Percentiles rank a stretch among this genome's conserved stretches.
Conservation (phyloP, 2,888 invertebrate genomes). For the Acholoe squamosa region DNA sequence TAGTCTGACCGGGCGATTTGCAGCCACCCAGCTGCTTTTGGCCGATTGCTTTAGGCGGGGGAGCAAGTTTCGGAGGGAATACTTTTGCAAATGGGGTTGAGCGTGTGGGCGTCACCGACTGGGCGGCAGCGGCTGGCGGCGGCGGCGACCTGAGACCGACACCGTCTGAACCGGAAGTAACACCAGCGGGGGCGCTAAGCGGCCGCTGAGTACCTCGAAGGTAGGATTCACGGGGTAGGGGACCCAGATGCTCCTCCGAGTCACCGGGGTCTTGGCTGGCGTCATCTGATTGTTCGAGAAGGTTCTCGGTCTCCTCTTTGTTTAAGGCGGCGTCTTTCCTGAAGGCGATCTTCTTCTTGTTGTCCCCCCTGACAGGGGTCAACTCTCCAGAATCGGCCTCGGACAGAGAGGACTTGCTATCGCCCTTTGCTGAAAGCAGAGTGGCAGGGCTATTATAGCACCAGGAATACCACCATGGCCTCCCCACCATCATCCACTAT, state of each 20-base stretch:
- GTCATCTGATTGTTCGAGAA: slow-evolving; percentile 85
- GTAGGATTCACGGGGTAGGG: neutral
- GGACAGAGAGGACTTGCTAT: slow-evolving; percentile 54
- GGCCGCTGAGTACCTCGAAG: neutral
- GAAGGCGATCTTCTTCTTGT: slow-evolving; percentile 89
- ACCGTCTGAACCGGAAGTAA: slow-evolving; percentile 6
- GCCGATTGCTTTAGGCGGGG: slow-evolving; percentile 61
- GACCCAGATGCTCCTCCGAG: slow-evolving; percentile 83
- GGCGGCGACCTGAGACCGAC: slow-evolving; percentile 57
- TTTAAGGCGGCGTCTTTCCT: slow-evolving; percentile 88
- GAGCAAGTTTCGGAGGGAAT: slow-evolving; percentile 65
- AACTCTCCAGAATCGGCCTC: slow-evolving; percentile 50
- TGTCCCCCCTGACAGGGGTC: slow-evolving; percentile 31
- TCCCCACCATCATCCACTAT: neutral
- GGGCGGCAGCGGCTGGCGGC: slow-evolving; percentile 57
- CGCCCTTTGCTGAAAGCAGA: slow-evolving; percentile 57
- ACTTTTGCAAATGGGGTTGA: slow-evolving; percentile 59
- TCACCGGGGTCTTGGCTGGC: slow-evolving; percentile 87
- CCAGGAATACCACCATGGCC: neutral
- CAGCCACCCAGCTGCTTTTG: neutral
- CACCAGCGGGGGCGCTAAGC: neutral
- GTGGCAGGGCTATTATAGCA: slow-evolving; percentile 29
- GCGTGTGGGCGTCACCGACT: slow-evolving; percentile 60
- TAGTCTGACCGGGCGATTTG: slow-evolving; percentile 7
- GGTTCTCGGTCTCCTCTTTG: slow-evolving; percentile 89